Evolutionary conservation across 2,888 invertebrate genomes (phyloP).

Genomic region (Cryptus viduatorius): DNA sequence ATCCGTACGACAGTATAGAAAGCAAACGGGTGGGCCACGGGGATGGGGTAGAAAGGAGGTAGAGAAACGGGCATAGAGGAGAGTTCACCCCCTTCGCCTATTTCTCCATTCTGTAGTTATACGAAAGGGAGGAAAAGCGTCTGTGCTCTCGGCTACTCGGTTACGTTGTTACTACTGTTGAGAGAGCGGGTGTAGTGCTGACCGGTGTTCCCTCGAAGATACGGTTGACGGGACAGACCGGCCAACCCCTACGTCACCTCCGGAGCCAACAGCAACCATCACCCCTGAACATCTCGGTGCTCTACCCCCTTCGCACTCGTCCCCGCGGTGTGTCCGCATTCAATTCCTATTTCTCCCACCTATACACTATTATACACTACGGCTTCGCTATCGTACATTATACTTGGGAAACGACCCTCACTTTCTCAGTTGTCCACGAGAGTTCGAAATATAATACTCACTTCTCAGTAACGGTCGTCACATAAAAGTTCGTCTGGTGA

Average conservation of each 20-base stretch:
- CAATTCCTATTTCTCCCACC: slow-evolving; percentile 66
- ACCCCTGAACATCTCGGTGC: slow-evolving; percentile 54
- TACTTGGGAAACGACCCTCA: slow-evolving; percentile 47
- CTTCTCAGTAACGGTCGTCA: slow-evolving; percentile 6
- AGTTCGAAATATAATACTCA: slow-evolving; percentile 26
- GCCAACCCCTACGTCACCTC: slow-evolving; percentile 58
- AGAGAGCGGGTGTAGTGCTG: slow-evolving; percentile 76
- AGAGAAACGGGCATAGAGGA: slow-evolving; percentile 69
- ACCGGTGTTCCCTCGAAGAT: slow-evolving; percentile 83
- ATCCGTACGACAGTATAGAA: slow-evolving; percentile 76
- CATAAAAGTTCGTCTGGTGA: slow-evolving; percentile 15
- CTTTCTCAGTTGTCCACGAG: slow-evolving; percentile 37
- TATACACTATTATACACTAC: slow-evolving; percentile 45
- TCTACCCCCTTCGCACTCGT: slow-evolving; percentile 54
- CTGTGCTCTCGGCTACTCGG: slow-evolving; percentile 66
- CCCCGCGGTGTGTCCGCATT: slow-evolving; percentile 57
- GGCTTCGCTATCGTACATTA: slow-evolving; percentile 45
- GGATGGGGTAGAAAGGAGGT: slow-evolving; percentile 68
- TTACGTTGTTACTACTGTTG: slow-evolving; percentile 66
- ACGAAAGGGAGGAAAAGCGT: slow-evolving; percentile 74
- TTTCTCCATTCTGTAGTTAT: slow-evolving; percentile 77
- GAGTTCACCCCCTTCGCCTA: slow-evolving; percentile 71
- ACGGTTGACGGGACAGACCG: slow-evolving; percentile 81
- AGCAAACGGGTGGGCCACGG: slow-evolving; percentile 69
- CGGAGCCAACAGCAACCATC: slow-evolving; percentile 55